Conservation (phyloP, 2,113 vertebrate species). For the Sceloporus undulatus region DNA sequence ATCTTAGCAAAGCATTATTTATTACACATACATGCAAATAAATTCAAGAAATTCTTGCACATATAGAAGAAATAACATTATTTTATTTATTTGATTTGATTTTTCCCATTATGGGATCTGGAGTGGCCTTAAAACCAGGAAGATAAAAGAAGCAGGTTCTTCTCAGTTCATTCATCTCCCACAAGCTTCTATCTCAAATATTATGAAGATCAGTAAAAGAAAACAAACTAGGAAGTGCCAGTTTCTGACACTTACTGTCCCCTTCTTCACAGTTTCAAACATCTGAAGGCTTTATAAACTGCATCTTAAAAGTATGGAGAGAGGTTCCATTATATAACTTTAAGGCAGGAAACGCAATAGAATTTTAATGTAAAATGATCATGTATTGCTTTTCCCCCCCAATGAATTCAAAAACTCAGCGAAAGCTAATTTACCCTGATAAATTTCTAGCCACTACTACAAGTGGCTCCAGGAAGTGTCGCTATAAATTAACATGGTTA, state of each 20-base stretch:
- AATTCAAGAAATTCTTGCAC: too few species aligned
- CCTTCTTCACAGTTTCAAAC: not conserved
- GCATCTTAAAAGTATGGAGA: not conserved
- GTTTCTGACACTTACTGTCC: not conserved
- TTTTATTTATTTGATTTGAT: too few species aligned
- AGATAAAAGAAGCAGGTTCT: not conserved
- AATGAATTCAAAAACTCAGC: constrained; percentile 11
- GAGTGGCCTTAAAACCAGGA: too few species aligned
- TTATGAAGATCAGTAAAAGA: not conserved
- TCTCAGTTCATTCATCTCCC: not conserved
- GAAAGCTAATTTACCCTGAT: constrained; percentile 23
- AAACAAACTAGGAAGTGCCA: not conserved
- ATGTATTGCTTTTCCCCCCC: constrained; percentile 19
- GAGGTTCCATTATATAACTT: not conserved
- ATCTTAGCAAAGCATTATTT: too few species aligned
- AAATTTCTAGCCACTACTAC: constrained; percentile 36
- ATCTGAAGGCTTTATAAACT: constrained; percentile 13
- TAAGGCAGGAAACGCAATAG: not conserved
- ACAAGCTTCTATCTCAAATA: not conserved
- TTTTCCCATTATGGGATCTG: too few species aligned
- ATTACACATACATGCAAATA: too few species aligned
- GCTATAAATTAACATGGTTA: constrained; percentile 38
- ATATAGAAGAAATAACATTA: too few species aligned
- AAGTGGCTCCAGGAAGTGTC: constrained; percentile 22
- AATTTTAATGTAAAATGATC: constrained; percentile 46